Base-by-base conservation (phyloP, 2,888 invertebrate species). In the Leucophora obtusa region DNA sequence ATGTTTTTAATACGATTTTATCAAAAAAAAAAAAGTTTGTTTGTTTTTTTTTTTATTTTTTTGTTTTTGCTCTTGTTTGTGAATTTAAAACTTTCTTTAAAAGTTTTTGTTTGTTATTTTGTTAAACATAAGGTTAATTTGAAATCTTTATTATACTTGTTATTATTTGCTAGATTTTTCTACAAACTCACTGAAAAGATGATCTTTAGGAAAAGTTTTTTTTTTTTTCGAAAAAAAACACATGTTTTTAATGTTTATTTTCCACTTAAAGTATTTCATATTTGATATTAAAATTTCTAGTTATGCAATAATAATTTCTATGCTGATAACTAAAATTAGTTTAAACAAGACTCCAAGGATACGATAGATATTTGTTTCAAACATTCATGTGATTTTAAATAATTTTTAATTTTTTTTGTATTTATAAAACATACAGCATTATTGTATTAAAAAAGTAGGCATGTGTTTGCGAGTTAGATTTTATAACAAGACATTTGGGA, bases 401-500 rank as follows among this genome's bases (percentile, higher is more conserved):
- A 38, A 33, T 50, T 56, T 69, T 35, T 17, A 8, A 11, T 43
- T 35, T 35, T 10, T n/a, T 38, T 11, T 38, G 11, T 2, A 38
- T 38, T 47, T 28, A 28, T 28, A 4, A 6, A 28, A 28, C 28
- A 4, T 28, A 28, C 7, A 28, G 11, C 11, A 38, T 11, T 38
- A 38, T 38, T 38, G 1, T 4, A 38, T 38, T 35, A 5, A 10
- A 35, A n/a, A 35, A 35, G 5, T 14, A 38, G 38, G 59, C 33
- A 47, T 35, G 10, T 68, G 59, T 21, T 50, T 28, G 17, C 59
- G 17, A 38, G 38, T 50, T 35, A 63, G 6, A 69, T 77, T 77
- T 77, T 59, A 7, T 72, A 78, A 78, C 43, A 69, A 69, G 72
- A 63, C 78, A 54, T 11, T 50, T 38, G 72, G 78, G 78, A 58